These are phyloP conservation scores for Eulemur coronatus DNA, from an alignment of 2,797 vertebrate species.

Conservation along the genomic window DNA sequence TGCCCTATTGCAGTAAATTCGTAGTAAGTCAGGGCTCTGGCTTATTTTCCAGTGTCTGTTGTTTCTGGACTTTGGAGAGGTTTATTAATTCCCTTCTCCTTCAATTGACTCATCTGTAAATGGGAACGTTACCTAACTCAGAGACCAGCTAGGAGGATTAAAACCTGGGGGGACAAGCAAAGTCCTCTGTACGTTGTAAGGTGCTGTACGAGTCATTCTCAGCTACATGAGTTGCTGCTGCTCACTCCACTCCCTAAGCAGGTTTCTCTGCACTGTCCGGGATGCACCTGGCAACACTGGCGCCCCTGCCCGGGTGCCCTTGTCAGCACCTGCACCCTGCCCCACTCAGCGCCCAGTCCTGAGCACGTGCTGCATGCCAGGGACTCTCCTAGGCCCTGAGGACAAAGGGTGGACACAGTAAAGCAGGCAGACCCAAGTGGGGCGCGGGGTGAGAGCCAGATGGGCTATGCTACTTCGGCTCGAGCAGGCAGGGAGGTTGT, in stretches of 20 bases:
- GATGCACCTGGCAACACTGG: background rate
- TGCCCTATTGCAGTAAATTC: background rate
- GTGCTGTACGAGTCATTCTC: background rate
- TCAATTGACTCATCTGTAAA: background rate
- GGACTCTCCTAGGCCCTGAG: background rate
- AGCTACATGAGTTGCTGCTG: background rate
- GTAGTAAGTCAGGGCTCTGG: background rate
- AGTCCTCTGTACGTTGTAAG: background rate
- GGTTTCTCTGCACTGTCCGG: background rate
- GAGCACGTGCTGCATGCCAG: background rate
- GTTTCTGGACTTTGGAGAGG: background rate
- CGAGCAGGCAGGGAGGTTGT: background rate
- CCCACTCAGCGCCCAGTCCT: too few species aligned
- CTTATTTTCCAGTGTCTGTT: background rate
- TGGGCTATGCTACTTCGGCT: background rate
- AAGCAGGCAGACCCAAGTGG: background rate
- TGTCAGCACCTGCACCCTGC: accelerated
- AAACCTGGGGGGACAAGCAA: background rate
- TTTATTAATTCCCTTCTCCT: background rate
- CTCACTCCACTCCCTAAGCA: background rate
- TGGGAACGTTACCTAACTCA: background rate
- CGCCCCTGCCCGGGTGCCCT: background rate
- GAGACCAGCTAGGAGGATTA: background rate
- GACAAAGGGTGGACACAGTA: background rate
- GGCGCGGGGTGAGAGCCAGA: too few species aligned